These are phyloP conservation scores for Plutella xylostella DNA, from an alignment of 2,888 invertebrate genomes.

Conservation along the genomic window DNA sequence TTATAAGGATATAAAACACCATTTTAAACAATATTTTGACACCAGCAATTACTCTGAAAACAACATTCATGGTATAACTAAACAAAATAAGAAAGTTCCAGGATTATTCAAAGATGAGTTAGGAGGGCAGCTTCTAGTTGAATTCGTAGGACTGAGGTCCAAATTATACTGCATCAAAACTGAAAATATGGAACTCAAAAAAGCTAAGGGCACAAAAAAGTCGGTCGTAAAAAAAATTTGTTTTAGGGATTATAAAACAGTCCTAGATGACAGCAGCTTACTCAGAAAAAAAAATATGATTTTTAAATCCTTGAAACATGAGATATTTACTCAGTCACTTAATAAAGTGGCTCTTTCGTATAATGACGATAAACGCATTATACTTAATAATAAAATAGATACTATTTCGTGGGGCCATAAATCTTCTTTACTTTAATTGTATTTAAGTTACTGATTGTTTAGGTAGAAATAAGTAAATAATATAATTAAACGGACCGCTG, in stretches of 20 bases:
- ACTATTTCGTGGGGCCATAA: constrained; percentile 5
- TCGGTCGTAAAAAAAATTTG: background rate
- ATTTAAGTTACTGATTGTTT: too few species aligned
- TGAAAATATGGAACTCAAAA: background rate
- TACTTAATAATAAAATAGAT: background rate
- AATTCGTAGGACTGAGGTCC: constrained; percentile 10
- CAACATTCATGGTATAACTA: constrained; percentile 6
- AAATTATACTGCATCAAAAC: constrained; percentile 9
- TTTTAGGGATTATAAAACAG: background rate
- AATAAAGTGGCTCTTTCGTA: background rate
- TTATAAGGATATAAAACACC: constrained; percentile 6
- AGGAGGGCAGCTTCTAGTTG: constrained; percentile 7
- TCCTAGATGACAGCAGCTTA: background rate
- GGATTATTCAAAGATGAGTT: constrained; percentile 13
- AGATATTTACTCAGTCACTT: background rate
- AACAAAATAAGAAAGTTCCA: constrained; percentile 10
- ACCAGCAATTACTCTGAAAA: background rate
- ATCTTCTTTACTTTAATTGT: background rate
- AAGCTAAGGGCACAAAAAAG: background rate
- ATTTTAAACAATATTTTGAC: constrained; percentile 3
- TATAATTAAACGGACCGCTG: background rate
- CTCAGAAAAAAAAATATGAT: background rate
- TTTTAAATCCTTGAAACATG: background rate
- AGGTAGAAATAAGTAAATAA: background rate
- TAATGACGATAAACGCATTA: constrained; percentile 2